phyloP scores from a whole-genome alignment of 2,797 vertebrate genomes.

The Peromyscus melanophrys region DNA sequence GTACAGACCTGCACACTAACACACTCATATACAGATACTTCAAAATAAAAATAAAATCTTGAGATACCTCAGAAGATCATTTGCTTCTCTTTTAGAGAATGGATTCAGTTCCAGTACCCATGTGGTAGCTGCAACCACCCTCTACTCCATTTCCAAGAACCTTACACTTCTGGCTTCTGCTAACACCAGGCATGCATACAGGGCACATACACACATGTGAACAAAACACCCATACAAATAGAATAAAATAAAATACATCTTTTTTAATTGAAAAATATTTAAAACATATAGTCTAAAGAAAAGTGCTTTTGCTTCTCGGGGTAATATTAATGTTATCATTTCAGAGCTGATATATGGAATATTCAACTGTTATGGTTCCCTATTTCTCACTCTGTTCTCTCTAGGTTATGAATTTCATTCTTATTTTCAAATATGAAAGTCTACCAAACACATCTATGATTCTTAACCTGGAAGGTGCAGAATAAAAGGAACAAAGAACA shows the following conservation, averaged over 20 bases:
- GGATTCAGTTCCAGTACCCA: background rate
- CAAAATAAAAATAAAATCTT: background rate
- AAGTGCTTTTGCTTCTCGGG: background rate
- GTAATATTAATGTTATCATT: background rate
- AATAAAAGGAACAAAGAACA: slow-evolving; percentile 7
- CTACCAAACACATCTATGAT: background rate
- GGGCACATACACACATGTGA: background rate
- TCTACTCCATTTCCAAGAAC: background rate
- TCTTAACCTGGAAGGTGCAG: background rate
- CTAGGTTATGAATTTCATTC: background rate
- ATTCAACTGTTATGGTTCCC: background rate
- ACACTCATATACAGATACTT: background rate
- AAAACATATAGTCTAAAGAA: background rate
- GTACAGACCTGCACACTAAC: background rate
- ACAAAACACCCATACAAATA: background rate
- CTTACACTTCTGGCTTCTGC: background rate
- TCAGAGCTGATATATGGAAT: background rate
- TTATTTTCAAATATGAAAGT: slow-evolving; percentile 50
- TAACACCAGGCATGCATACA: background rate
- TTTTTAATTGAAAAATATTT: background rate
- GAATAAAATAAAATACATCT: background rate
- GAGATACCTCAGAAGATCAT: background rate
- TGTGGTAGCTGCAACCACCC: background rate
- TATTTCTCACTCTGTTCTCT: background rate
- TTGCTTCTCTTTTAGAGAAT: background rate